Percentiles rank a stretch among this genome's conserved stretches.
These are phyloP conservation scores for Anas platyrhynchos DNA, from an alignment of 2,113 vertebrate genomes.

Conservation along the genomic window DNA sequence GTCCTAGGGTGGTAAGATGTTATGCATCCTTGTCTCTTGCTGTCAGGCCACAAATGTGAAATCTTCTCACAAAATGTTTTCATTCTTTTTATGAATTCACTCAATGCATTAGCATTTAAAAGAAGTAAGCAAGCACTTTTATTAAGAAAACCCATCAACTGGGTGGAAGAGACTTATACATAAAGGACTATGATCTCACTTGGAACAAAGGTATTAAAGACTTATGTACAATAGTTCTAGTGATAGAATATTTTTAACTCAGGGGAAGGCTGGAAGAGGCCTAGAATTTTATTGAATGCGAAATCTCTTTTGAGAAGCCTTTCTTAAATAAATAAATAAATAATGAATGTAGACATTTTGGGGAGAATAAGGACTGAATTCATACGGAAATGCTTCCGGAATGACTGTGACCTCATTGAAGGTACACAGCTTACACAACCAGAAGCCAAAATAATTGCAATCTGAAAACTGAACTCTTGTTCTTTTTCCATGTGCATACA, in stretches of 20 bases:
- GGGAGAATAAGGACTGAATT: slow-evolving; percentile 44
- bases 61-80: background rate
- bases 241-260: slow-evolving; percentile 13
- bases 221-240: background rate
- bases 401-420: background rate
- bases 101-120: background rate
- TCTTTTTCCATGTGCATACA: background rate
- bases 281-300: background rate
- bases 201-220: background rate
- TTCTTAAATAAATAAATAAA: background rate
- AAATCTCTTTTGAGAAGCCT: slow-evolving; percentile 2
- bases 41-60: background rate
- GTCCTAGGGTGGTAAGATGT: background rate
- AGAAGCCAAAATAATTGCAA: background rate
- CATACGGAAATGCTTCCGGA: background rate
- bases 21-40: background rate
- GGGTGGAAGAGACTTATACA: background rate
- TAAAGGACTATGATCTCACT: background rate
- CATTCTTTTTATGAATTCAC: background rate
- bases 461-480: background rate
- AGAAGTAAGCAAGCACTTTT: background rate
- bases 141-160: background rate
- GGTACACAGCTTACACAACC: background rate
- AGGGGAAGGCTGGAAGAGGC: background rate
- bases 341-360: background rate